Evolutionary conservation across 2,113 vertebrate species (phyloP).

Genomic region (Microcebus lehilahytsara): DNA sequence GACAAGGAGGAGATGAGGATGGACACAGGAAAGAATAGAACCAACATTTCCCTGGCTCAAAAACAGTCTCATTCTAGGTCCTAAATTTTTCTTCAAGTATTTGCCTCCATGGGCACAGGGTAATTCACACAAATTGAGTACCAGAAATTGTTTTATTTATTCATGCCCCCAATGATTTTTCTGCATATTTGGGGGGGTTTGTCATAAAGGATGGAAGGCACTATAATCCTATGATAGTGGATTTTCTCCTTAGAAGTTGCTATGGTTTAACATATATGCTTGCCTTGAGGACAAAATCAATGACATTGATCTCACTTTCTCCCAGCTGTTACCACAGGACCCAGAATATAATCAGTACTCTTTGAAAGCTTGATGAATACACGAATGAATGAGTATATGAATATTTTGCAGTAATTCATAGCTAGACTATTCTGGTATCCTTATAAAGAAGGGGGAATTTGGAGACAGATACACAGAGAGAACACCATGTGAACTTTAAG

Average conservation of each 20-base stretch:
- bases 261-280: neutral
- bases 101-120: neutral
- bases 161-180: neutral
- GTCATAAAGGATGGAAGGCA: neutral
- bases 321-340: neutral
- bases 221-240: neutral
- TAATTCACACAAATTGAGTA: neutral
- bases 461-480: neutral
- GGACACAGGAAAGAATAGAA: neutral
- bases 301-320: neutral
- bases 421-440: neutral
- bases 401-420: neutral
- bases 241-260: neutral
- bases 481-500: neutral
- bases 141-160: neutral
- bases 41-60: neutral
- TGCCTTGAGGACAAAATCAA: neutral
- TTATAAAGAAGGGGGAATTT: neutral
- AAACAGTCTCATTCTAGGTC: neutral
- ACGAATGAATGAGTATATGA: neutral
- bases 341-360: neutral
- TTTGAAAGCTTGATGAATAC: neutral
- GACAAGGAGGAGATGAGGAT: neutral
- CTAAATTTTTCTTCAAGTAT: neutral
- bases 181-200: neutral